A percentile compares a stretch with the other conserved stretches of the same genome.
phyloP scores from a whole-genome alignment of 2,888 invertebrate genomes.

The Cataglyphis altisquamis region DNA sequence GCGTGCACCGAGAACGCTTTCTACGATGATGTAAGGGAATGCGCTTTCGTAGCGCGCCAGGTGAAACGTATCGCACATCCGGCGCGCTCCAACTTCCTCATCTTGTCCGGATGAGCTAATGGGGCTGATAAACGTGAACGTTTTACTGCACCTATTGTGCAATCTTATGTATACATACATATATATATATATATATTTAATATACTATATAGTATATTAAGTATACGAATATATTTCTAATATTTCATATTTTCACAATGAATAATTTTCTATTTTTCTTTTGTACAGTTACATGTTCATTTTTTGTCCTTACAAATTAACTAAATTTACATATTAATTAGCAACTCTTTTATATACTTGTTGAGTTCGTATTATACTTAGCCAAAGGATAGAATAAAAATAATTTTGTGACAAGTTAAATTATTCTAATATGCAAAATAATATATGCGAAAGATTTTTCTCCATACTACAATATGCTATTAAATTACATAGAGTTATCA shows the following conservation, averaged over 20 bases:
- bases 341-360: conserved; percentile 1
- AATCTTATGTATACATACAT: background rate
- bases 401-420: background rate
- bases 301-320: background rate
- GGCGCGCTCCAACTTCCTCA: conserved; percentile 31
- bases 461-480: conserved; percentile 50
- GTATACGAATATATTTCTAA: background rate
- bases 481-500: conserved; percentile 68
- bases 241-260: background rate
- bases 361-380: background rate
- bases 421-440: conserved; percentile 21
- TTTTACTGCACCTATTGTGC: conserved; percentile 1
- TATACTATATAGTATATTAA: background rate
- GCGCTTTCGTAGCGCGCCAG: conserved; percentile 39
- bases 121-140: conserved; percentile 13
- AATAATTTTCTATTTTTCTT: background rate
- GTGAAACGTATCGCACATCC: conserved; percentile 47
- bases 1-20: conserved; percentile 10
- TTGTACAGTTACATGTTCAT: background rate
- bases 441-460: conserved; percentile 31
- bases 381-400: background rate
- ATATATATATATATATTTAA: background rate
- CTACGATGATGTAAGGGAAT: conserved; percentile 21
- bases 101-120: conserved; percentile 26
- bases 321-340: background rate